These are phyloP conservation scores for Drosophila albomicans DNA, from an alignment of 1,140 invertebrate genomes.

Conservation along the genomic window DNA sequence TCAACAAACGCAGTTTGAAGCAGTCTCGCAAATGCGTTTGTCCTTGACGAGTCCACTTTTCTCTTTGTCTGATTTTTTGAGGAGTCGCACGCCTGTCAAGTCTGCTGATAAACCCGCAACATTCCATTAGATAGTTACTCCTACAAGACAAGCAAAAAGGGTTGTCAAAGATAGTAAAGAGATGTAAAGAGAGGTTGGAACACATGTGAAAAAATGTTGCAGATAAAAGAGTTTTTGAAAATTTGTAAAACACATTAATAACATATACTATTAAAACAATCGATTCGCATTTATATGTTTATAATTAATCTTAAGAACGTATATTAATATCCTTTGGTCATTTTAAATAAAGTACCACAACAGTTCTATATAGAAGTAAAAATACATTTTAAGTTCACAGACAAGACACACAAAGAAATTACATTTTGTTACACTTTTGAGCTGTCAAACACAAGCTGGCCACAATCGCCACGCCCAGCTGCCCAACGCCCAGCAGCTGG, in stretches of 20 bases:
- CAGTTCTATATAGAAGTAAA: not conserved
- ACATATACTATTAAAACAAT: too few relatives aligned
- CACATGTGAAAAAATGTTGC: not conserved
- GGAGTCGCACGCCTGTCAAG: conserved; percentile 62
- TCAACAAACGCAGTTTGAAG: too few relatives aligned
- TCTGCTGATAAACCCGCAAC: conserved; percentile 20
- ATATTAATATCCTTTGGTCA: not conserved
- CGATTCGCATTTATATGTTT: too few relatives aligned
- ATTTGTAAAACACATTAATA: too few relatives aligned
- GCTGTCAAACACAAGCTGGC: conserved; percentile 64
- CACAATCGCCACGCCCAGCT: conserved; percentile 32
- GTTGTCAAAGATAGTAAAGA: not conserved
- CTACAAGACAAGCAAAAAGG: conserved; percentile 14
- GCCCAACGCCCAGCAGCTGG: not conserved
- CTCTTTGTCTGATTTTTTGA: conserved; percentile 30
- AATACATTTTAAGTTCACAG: conserved; percentile 3
- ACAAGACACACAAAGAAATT: conserved; percentile 9
- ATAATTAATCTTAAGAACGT: too few relatives aligned
- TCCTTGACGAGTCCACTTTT: conserved; percentile 53
- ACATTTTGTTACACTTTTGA: conserved; percentile 1
- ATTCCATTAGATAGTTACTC: conserved; percentile 9
- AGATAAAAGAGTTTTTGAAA: too few relatives aligned
- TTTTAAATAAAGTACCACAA: not conserved
- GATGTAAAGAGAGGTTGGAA: not conserved
- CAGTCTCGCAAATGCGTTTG: too few relatives aligned